Base-by-base conservation (phyloP, 2,888 invertebrate genomes). In the Trissolcus japonicus region DNA sequence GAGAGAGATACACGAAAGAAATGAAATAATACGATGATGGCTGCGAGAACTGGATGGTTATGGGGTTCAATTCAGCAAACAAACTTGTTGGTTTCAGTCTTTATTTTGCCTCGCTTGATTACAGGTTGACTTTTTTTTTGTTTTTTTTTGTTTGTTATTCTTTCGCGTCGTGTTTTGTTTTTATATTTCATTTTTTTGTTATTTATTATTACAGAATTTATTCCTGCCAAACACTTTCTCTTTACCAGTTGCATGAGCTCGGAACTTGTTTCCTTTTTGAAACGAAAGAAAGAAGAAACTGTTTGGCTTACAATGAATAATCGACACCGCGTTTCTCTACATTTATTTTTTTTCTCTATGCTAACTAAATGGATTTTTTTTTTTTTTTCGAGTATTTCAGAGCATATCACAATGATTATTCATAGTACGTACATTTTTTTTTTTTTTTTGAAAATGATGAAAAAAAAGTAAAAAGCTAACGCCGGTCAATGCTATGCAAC, bases 201-300 rank as follows among this genome's bases (percentile, higher is more conserved):
- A n/a, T n/a, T n/a, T n/a, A 51, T 35, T 71, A 60, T 72, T 72
- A 72, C 60, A 72, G 54, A 65, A 48, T 46, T 11, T 60, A 53
- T 59, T 65, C 21, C 40, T 72, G 65, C 72, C 72, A 72, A 72
- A 72, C 72, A 72, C 59, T 72, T 72, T 72, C 72, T 65, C 72
- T 57, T 21, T 17, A 41, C n/a, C 21, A 41, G 11, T 29, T 11
- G 16, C 11, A 57, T 21, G 9, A 25, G 13, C 19, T 7, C 41
- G 4, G 25, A 21, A 43, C 9, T 35, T 7, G 35, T 35, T 53
- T 53, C 19, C 29, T 54, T 43, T 54, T 19, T 19, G 17, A 19
- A 46, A 46, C 16, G 9, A 17, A 51, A 19, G 9, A 17, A 51
- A 21, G 61, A 61, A 69, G 71, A 71, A 71, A 71, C 63, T 71